Evolutionary conservation across 2,113 vertebrate species (phyloP), one percentile per base, ranked within the genome.

Genomic region (Takifugu bimaculatus): DNA sequence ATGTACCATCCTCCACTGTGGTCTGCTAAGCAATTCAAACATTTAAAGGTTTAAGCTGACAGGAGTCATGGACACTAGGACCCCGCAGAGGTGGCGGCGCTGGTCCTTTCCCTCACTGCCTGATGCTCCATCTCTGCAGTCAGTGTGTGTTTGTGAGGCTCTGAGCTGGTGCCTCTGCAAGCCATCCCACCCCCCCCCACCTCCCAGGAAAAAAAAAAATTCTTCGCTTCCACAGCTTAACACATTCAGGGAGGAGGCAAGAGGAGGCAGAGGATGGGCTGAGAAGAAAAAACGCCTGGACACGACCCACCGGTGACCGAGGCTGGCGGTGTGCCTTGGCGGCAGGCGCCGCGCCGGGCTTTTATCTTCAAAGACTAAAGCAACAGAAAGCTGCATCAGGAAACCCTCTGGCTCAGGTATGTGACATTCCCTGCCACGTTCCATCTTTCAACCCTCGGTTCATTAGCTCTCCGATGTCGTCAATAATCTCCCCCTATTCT

Each of bases 51-150:
- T 50, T 12, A 15, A n/a, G n/a, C 4, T 29, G 15, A 39, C 26
- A 35, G 26, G n/a, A 26, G 2, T 0, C 13, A 0, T 0, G 72
- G 77, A 68, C 87, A 83, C 81, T 92, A 91, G 87, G 91, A 92
- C 90, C 91, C 79, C 73, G 90, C 25, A 63, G 75, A 79, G 68
- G 49, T 47, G 26, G 66, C 44, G 52, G 63, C 63, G 68, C 54
- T 61, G 73, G 74, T 79, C 72, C 72, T 81, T 57, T 63, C 82
- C 76, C 85, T 78, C 59, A 29, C 78, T 83, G 86, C 81, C 81
- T 84, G 77, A 80, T 84, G 79, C 85, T 90, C 81, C 83, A 83
- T 89, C 87, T 89, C 88, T 89, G 90, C 89, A 88, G 87, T 90
- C 85, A 86, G 84, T 80, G 85, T 84, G 85, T 84, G 75, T 79